Percentiles rank a stretch among this genome's conserved stretches.
Evolutionary conservation across 2,888 invertebrate genomes (phyloP).

Genomic region (Dryocosmus kuriphilus): DNA sequence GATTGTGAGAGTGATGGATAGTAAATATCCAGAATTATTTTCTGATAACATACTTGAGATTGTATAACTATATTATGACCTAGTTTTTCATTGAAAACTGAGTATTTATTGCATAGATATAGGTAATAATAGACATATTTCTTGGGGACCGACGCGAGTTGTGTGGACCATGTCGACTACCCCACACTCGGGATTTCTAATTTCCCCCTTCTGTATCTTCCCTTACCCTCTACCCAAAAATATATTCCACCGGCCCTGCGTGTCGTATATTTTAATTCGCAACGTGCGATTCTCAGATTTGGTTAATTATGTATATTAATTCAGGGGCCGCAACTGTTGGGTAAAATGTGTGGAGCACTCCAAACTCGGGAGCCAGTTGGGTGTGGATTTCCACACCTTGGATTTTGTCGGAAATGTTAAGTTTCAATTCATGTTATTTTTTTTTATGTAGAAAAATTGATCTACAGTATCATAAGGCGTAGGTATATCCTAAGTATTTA

Average conservation of each 20-base stretch:
- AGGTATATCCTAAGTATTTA: too few relatives aligned
- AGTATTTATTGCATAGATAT: background rate
- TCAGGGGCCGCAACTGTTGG: too few relatives aligned
- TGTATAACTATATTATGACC: background rate
- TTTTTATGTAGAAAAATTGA: too few relatives aligned
- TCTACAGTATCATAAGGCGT: too few relatives aligned
- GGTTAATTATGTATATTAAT: too few relatives aligned
- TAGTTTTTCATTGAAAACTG: background rate
- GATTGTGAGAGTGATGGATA: conserved; percentile 3
- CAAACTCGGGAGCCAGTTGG: too few relatives aligned
- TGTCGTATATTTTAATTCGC: conserved; percentile 7
- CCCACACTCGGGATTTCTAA: background rate
- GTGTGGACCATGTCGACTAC: background rate
- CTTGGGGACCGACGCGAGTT: background rate
- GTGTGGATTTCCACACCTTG: too few relatives aligned
- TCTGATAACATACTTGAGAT: background rate
- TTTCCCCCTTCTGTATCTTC: background rate
- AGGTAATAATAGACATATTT: background rate
- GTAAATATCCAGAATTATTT: conserved; percentile 9
- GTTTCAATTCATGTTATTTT: too few relatives aligned
- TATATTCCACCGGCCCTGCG: background rate
- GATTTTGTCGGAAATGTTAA: too few relatives aligned
- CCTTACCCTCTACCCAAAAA: background rate
- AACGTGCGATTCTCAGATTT: background rate
- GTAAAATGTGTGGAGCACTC: too few relatives aligned